Evolutionary conservation across 2,797 vertebrate genomes (phyloP), one percentile per base, ranked within the genome.

Genomic region (Hippoglossus hippoglossus): DNA sequence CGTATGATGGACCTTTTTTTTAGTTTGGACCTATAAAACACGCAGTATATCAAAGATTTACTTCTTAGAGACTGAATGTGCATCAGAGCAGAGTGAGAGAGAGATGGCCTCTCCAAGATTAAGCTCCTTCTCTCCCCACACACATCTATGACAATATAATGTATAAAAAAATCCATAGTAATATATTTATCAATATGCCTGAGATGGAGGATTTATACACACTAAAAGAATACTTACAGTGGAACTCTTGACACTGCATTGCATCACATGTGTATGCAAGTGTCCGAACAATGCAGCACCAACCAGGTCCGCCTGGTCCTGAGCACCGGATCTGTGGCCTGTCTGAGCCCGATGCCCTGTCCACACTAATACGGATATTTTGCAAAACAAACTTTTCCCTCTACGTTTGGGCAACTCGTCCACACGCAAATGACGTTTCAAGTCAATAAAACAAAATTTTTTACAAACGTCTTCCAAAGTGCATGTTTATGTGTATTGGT

Each of bases 11-110:
- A 88, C 56, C 63, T 77, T 81, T 80, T 82, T 49, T 49, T 49
- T 82, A 60, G 80, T 92, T 92, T 93, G 91, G 92, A 95, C 92
- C 92, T 93, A 88, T 79, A 82, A 31, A 84, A 89, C 73, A 75
- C 70, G 73, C 88, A 90, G 81, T 87, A 87, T 88, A 91, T 93
- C 91, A 91, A 93, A 94, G 92, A 94, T 76, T 80, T 77, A 86
- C 71, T 62, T 83, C 76, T 83, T 80, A 72, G 16, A 82, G 81
- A 87, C 84, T 80, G 93, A 94, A 94, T 93, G 92, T 93, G 75
- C 83, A 73, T 75, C 75, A 80, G 75, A 82, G 82, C 87, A 70
- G 75, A 79, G 65, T 58, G 76, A 90, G 76, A 84, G 76, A 90
- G 76, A 85, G 76, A 51, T 28, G 55, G 54, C 78, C 83, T 82